Base-by-base conservation (phyloP, 2,113 vertebrate species). In the Rynchops niger region DNA sequence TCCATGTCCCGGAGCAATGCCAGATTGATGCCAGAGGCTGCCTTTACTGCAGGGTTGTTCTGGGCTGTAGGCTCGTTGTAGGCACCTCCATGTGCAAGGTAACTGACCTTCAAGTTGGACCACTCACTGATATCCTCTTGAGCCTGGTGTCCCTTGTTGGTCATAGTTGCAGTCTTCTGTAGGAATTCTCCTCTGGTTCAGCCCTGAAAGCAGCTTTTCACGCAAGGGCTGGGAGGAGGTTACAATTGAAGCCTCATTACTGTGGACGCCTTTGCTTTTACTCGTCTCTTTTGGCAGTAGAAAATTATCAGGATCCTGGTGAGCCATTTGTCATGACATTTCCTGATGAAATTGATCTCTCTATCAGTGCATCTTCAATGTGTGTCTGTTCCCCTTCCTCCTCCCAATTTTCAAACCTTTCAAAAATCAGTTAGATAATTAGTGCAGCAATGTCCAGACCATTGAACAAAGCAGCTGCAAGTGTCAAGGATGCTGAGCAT, bases 141-240 rank as follows among this genome's bases (percentile, higher is more conserved):
- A 27, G 34, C 17, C 30, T 0, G 0, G 3, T 18, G 15, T 45
- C 26, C 22, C 16, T 15, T 12, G 8, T 6, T 19, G 29, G 26
- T 7, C 5, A 3, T 2, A 36, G 27, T 6, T 66, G 8, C 38
- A 43, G 19, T 27, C 14, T 83, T 69, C 56, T 47, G n/a, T 26
- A 34, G 77, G 63, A 86, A 42, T 71, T 86, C 11, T 59, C 10
- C 43, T 6, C 11, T 58, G 22, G 30, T 49, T 53, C 50, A 34
- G 43, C 32, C n/a, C 34, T 47, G 56, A 40, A 65, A 70, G 12
- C 42, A 86, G 45, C 19, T 88, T 86, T 61, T 52, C 76, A 50
- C 43, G 40, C 9, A 52, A 52, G 45, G 19, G 21, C 21, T 30
- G 58, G 40, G n/a, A 58, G 26, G 7, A 55, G 25, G 40, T 43